phyloP scores from a whole-genome alignment of 2,888 invertebrate species.

The Agrypnus murinus region DNA sequence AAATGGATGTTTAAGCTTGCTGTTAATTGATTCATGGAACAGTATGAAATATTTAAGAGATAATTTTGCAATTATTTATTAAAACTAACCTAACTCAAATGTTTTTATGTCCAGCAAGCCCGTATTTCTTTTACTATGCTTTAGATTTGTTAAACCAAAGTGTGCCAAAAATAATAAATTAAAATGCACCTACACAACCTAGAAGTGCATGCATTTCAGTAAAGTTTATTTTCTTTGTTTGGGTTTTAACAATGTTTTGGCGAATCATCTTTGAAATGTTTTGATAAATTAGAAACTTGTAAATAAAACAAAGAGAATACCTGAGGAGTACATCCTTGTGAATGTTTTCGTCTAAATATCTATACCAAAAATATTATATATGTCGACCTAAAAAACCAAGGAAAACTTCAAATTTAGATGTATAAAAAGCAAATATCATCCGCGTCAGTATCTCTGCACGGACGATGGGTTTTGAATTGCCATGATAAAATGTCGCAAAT shows the following conservation, averaged over 20 bases:
- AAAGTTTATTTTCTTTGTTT: too few relatives aligned
- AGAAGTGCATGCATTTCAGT: conserved; percentile 4
- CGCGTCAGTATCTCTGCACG: conserved; percentile 67
- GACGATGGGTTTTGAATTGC: conserved; percentile 71
- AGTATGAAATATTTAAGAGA: too few relatives aligned
- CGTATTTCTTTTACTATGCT: background rate
- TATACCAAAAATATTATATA: too few relatives aligned
- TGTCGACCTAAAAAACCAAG: conserved; percentile 20
- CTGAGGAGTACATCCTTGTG: too few relatives aligned
- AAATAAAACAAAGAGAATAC: too few relatives aligned
- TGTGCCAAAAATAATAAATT: conserved; percentile 17
- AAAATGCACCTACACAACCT: background rate
- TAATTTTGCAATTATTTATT: background rate
- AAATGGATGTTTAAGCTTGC: too few relatives aligned
- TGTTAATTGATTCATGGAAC: too few relatives aligned
- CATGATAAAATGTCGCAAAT: conserved; percentile 70
- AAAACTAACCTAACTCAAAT: background rate
- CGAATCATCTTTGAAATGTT: too few relatives aligned
- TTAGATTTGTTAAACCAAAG: background rate
- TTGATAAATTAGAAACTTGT: too few relatives aligned
- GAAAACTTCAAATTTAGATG: conserved; percentile 47
- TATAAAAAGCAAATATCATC: conserved; percentile 48
- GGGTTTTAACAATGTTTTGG: too few relatives aligned
- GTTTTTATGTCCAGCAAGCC: background rate
- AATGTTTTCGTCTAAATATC: too few relatives aligned